phyloP scores from a whole-genome alignment of 2,797 vertebrate genomes.

The Zenarchopterus dispar region DNA sequence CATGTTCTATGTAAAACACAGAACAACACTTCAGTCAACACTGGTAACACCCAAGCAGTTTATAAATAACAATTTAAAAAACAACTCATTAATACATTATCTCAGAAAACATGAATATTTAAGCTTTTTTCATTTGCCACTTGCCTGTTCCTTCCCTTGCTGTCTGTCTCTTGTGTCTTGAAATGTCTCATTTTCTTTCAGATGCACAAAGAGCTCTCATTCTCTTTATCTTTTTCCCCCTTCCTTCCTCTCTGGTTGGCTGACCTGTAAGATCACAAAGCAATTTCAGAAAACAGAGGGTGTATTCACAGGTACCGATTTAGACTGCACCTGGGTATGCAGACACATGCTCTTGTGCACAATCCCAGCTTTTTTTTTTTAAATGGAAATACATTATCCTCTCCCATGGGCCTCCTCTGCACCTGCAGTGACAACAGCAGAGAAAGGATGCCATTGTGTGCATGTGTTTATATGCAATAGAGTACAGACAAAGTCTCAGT shows the following conservation, averaged over 20 bases:
- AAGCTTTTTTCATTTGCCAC: slow-evolving; percentile 47
- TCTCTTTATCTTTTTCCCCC: not conserved
- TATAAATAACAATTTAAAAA: slow-evolving; percentile 71
- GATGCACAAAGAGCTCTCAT: slow-evolving; percentile 5
- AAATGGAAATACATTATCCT: slow-evolving; percentile 41
- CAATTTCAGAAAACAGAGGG: slow-evolving; percentile 17
- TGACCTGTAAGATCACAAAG: slow-evolving; percentile 41
- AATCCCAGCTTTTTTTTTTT: not conserved
- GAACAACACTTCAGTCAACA: slow-evolving; percentile 59
- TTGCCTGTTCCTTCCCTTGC: slow-evolving; percentile 13
- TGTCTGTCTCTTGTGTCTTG: slow-evolving; percentile 8
- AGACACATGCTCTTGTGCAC: slow-evolving; percentile 2
- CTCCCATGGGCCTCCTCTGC: slow-evolving; percentile 28
- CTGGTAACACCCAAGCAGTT: slow-evolving; percentile 50
- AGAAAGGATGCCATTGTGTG: slow-evolving; percentile 32
- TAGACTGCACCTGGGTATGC: slow-evolving; percentile 32
- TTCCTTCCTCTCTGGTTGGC: slow-evolving; percentile 12
- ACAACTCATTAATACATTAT: slow-evolving; percentile 68
- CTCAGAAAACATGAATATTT: slow-evolving; percentile 59
- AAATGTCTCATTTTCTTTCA: slow-evolving; percentile 17
- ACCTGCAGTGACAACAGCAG: slow-evolving; percentile 44
- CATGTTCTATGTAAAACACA: slow-evolving; percentile 44
- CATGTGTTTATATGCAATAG: slow-evolving; percentile 1
- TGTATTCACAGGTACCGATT: slow-evolving; percentile 33
- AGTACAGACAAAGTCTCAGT: slow-evolving; percentile 6